phyloP scores from a whole-genome alignment of 1,140 invertebrate species.

The Rhynchophorus ferrugineus region DNA sequence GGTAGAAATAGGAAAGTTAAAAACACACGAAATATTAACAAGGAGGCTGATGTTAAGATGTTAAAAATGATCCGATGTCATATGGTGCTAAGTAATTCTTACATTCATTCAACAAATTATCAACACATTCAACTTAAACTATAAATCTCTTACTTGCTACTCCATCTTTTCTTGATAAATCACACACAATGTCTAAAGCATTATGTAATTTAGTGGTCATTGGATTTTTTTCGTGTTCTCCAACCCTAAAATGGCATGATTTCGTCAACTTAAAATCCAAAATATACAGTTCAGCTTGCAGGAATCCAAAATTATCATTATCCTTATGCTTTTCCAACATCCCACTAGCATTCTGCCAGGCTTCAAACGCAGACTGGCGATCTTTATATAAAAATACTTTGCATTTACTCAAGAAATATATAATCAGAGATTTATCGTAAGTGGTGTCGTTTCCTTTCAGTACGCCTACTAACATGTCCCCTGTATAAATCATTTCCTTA shows the following conservation, averaged over 20 bases:
- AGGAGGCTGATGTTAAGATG: too few relatives aligned
- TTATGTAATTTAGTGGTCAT: conserved; percentile 15
- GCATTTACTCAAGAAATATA: conserved; percentile 20
- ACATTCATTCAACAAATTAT: too few relatives aligned
- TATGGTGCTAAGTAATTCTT: too few relatives aligned
- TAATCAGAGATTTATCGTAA: conserved; percentile 6
- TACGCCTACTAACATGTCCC: background rate
- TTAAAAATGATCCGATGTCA: too few relatives aligned
- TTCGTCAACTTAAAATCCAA: conserved; percentile 18
- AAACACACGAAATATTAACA: too few relatives aligned
- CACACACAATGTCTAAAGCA: conserved; percentile 11
- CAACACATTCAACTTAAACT: too few relatives aligned
- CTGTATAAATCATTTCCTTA: conserved; percentile 5
- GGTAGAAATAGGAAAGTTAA: too few relatives aligned
- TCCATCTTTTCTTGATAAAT: conserved; percentile 1
- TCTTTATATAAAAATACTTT: conserved; percentile 13
- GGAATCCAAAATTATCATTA: conserved; percentile 2
- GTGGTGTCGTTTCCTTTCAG: conserved; percentile 1
- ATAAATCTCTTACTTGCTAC: conserved; percentile 7
- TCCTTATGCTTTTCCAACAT: background rate
- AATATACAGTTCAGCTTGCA: conserved; percentile 9
- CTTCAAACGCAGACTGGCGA: conserved; percentile 6
- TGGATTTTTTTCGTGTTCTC: conserved; percentile 12
- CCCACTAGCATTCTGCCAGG: conserved; percentile 9
- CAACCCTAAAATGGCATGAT: conserved; percentile 9